A percentile compares a stretch with the other conserved stretches of the same genome.
Evolutionary conservation across 2,797 vertebrate genomes (phyloP).

Genomic region (Sarcoramphus papa): DNA sequence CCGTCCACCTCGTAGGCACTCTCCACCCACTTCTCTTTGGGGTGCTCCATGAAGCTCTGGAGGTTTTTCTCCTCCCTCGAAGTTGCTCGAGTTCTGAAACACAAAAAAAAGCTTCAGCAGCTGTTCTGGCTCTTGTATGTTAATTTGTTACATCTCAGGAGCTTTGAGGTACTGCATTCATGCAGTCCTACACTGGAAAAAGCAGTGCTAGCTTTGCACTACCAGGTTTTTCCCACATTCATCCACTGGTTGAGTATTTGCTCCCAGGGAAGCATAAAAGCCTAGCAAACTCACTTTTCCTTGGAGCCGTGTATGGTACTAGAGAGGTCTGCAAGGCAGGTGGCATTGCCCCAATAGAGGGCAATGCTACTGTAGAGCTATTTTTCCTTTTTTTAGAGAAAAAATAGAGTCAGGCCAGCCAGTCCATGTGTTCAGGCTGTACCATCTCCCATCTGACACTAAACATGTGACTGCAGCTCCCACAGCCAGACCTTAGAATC

Average conservation of each 20-base stretch:
- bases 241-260: neutral
- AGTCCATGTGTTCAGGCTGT: neutral
- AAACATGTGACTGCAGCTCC: neutral
- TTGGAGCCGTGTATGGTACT: neutral
- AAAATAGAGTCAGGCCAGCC: neutral
- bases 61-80: constrained; percentile 97
- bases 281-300: neutral
- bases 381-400: neutral
- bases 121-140: neutral
- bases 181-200: neutral
- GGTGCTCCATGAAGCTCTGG: constrained; percentile 96
- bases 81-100: constrained; percentile 87
- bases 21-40: constrained; percentile 95
- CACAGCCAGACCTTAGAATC: neutral
- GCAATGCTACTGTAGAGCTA: neutral
- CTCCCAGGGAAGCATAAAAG: neutral
- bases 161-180: neutral
- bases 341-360: neutral
- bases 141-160: neutral
- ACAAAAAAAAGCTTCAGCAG: neutral
- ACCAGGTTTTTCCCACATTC: neutral
- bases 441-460: neutral
- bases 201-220: neutral
- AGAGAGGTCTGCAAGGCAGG: neutral
- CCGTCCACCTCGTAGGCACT: constrained; percentile 95